Evolutionary conservation across 2,113 vertebrate species (phyloP), one percentile per base, ranked within the genome.

Genomic region (Chascanopsetta lugubris): DNA sequence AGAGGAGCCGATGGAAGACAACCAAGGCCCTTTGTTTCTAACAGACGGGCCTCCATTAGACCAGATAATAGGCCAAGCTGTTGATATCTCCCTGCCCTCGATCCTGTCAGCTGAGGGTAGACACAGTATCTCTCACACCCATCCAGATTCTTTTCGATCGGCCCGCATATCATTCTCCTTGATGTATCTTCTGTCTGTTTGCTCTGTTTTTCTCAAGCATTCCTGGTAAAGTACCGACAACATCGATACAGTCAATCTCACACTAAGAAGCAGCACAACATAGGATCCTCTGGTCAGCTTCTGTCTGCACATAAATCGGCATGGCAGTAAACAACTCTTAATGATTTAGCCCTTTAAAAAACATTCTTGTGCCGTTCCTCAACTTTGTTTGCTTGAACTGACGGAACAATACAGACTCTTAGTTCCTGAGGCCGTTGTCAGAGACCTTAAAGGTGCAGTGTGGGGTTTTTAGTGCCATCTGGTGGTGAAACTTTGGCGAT

Each of bases 21-120:
- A 80, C 56, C 18, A 6, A 56, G 73, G 58, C 68, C 75, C 77
- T 88, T 85, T 80, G 83, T 88, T 73, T 82, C 64, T 11, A 61
- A 78, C 87, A 87, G 85, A 87, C 79, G 73, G 82, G 75, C 71
- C 63, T 76, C 75, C 77, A 82, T 84, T 80, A 90, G 85, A 86
- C 49, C 83, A 68, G 69, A 84, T 87, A 88, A 87, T 85, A 77
- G 80, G 58, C 80, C 85, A 67, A 79, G 83, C 83, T 89, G 83
- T 76, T 79, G 73, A 55, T 76, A 63, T 51, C 38, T 24, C 66
- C 51, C 64, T 67, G 55, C 66, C 66, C 80, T 78, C 63, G 45
- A 65, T 62, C 5, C 10, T 69, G 69, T 77, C 62, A 49, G 27
- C 66, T 54, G 17, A 68, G 72, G 48, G 70, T 72, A 70, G 54